Evolutionary conservation across 1,140 invertebrate genomes (phyloP).

Genomic region (Venturia canescens): DNA sequence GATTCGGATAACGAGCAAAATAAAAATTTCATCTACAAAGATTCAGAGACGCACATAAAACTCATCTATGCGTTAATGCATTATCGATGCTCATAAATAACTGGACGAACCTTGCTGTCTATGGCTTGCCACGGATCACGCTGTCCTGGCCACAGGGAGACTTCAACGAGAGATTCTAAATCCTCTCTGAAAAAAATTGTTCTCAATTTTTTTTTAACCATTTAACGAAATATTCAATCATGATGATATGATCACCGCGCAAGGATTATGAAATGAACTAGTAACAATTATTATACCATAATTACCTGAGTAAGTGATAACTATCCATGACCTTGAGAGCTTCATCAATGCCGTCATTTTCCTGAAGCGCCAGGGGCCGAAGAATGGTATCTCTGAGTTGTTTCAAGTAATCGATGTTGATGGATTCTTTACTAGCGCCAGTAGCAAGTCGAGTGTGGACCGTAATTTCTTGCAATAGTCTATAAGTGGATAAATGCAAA

Average conservation of each 20-base stretch:
- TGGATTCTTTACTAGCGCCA: slow-evolving; percentile 85
- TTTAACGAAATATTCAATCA: no score
- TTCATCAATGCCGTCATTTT: slow-evolving; percentile 83
- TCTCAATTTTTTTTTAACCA: slow-evolving; percentile 15
- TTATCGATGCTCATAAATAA: background rate
- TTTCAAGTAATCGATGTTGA: slow-evolving; percentile 90
- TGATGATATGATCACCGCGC: slow-evolving; percentile 2
- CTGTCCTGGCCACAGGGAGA: slow-evolving; percentile 89
- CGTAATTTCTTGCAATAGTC: slow-evolving; percentile 71
- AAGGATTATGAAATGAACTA: background rate
- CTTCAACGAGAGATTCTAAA: slow-evolving; percentile 90
- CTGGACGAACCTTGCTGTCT: slow-evolving; percentile 83
- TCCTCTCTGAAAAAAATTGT: slow-evolving; percentile 83
- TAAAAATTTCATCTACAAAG: no score
- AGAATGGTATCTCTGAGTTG: slow-evolving; percentile 85
- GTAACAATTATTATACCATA: slow-evolving; percentile 64
- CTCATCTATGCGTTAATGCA: no score
- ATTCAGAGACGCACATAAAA: no score
- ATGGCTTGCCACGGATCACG: slow-evolving; percentile 86
- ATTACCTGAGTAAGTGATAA: slow-evolving; percentile 92
- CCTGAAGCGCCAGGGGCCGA: slow-evolving; percentile 83
- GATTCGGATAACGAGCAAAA: no score
- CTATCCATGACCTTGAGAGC: slow-evolving; percentile 87
- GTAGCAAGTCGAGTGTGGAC: slow-evolving; percentile 75
- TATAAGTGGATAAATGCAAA: slow-evolving; percentile 13